These are phyloP conservation scores for Dynastes maya DNA, from an alignment of 2,888 invertebrate genomes.

Conservation along the genomic window DNA sequence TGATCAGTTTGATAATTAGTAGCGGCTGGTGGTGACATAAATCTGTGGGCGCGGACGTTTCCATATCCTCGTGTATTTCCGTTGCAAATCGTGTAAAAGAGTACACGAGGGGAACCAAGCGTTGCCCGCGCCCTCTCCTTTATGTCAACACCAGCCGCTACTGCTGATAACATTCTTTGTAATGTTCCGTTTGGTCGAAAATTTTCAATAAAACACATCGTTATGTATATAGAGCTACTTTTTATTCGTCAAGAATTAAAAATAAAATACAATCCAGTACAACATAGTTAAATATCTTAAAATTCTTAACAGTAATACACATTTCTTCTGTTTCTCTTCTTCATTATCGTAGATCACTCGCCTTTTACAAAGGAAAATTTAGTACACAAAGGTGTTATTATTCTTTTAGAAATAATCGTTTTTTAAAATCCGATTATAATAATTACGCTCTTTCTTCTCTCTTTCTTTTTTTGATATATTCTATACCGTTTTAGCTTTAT, in stretches of 20 bases:
- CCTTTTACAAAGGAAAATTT: slow-evolving; percentile 52
- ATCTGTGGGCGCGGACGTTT: too few relatives aligned
- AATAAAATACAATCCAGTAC: slow-evolving; percentile 68
- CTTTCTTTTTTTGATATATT: slow-evolving; percentile 21
- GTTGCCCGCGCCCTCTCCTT: too few relatives aligned
- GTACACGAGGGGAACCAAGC: too few relatives aligned
- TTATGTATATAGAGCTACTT: slow-evolving; percentile 46
- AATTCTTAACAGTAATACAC: slow-evolving; percentile 59
- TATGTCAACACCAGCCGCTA: too few relatives aligned
- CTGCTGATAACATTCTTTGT: too few relatives aligned
- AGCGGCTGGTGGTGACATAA: too few relatives aligned
- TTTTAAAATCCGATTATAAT: slow-evolving; percentile 20
- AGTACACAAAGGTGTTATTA: slow-evolving; percentile 48
- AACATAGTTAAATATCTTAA: slow-evolving; percentile 68
- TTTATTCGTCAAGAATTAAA: slow-evolving; percentile 57
- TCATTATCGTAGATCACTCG: slow-evolving; percentile 54
- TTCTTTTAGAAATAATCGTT: slow-evolving; percentile 50
- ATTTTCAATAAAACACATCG: slow-evolving; percentile 15
- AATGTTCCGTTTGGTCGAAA: not conserved
- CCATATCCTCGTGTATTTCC: too few relatives aligned
- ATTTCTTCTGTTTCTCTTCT: slow-evolving; percentile 47
- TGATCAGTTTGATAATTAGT: too few relatives aligned
- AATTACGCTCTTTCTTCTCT: not conserved
- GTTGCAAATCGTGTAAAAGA: too few relatives aligned
- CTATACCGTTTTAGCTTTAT: slow-evolving; percentile 12